Evolutionary conservation across 2,113 vertebrate species (phyloP), one percentile per base, ranked within the genome.

Genomic region (Calidris pygmaea): DNA sequence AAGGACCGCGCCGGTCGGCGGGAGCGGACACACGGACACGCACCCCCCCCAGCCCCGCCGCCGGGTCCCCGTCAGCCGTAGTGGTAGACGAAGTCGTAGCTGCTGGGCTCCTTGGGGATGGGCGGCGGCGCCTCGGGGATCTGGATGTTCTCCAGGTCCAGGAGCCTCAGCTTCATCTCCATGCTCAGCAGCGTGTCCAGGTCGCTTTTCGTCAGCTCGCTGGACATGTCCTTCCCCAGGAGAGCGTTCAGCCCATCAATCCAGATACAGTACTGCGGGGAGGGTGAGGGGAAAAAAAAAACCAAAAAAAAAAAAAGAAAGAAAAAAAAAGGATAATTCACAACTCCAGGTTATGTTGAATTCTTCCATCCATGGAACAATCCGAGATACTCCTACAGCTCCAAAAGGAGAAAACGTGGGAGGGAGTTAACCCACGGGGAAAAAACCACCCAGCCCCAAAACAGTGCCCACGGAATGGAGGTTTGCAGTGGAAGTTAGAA

Each of bases 151-250:
- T 99, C 99, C 97, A 99, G 97, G 98, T 99, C 99, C 41, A 99
- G 98, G 62, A 99, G 98, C 83, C 99, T 98, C 95, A 99, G 98
- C 98, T 99, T 99, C 99, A 99, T 99, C 96, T 99, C 99, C 99
- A 99, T 99, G 97, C 99, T 99, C 95, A 99, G 99, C 93, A 99
- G 97, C 0, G 99, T 99, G 97, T 99, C 99, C 82, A 99, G 98
- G 98, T 99, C 99, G 8, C 99, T 99, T 93, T 99, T 99, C 7
- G 99, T 99, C 97, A 99, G 98, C 96, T 99, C 99, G 4, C 99
- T 99, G 97, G 98, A 98, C 99, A 99, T 99, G 97, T 99, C 99
- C 97, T 99, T 98, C 75, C 99, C 99, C 97, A 99, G 94, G 47
- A 99, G 98, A 24, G 99, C 99, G 3, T 99, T 99, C 41, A 99